These are phyloP conservation scores for Euwallacea fornicatus DNA, from an alignment of 1,140 invertebrate species.

Conservation along the genomic window DNA sequence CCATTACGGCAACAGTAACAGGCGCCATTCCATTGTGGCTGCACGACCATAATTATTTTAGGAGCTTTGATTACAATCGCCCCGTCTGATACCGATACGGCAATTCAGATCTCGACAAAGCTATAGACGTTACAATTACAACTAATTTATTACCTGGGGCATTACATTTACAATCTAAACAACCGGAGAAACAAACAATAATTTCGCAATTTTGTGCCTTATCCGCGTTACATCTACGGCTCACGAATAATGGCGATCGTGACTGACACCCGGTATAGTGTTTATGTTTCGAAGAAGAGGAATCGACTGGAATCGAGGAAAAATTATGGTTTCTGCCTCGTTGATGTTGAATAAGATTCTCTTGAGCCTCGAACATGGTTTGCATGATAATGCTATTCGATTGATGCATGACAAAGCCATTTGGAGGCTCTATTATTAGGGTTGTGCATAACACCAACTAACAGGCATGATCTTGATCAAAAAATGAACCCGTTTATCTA, in stretches of 20 bases:
- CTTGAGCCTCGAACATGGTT: too few species aligned
- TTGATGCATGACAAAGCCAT: too few species aligned
- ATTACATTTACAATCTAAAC: conserved; percentile 28
- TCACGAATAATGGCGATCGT: conserved; percentile 26
- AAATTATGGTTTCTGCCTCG: too few species aligned
- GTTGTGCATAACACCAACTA: too few species aligned
- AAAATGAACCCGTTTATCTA: too few species aligned
- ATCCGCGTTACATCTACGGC: conserved; percentile 30
- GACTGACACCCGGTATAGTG: conserved; percentile 25
- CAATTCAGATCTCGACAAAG: conserved; percentile 20
- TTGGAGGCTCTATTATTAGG: too few species aligned
- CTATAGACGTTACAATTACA: conserved; percentile 33
- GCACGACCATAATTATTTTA: conserved; percentile 28
- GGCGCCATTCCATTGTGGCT: conserved; percentile 15
- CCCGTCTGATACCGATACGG: conserved; percentile 22
- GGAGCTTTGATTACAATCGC: conserved; percentile 25
- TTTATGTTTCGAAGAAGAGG: neutral
- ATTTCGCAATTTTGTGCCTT: conserved; percentile 35
- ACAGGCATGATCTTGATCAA: too few species aligned
- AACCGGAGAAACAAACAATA: conserved; percentile 32
- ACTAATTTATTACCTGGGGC: conserved; percentile 36
- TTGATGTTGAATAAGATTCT: too few species aligned
- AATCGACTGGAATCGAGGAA: too few species aligned
- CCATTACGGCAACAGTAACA: conserved; percentile 14
- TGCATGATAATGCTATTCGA: too few species aligned